Base-by-base conservation (phyloP, 2,797 vertebrate genomes). In the Gallinago solitaria region DNA sequence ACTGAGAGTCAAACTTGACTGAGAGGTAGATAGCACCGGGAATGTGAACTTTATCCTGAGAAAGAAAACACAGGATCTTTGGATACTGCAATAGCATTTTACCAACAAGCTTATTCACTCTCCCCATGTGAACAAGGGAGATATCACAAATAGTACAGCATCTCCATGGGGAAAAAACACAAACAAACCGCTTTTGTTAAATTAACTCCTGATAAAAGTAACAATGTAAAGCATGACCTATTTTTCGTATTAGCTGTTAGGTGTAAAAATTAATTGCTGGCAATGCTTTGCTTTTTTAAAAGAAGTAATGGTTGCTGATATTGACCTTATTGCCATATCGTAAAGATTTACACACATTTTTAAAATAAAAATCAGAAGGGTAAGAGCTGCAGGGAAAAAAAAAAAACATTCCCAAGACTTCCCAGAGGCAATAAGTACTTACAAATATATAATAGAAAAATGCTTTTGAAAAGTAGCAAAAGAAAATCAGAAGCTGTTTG, bases 1-100 rank as follows among this genome's bases (percentile, higher is more conserved):
- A 99, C 96, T 98, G 99, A 1, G 99, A 97, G 92, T 99, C 99
- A 67, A 99, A 99, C 83, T 99, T 99, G 86, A 99, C 96, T 0
- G 99, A 99, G 97, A 99, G 98, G 98, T 99, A 99, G 97, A 99
- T 99, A 67, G 99, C 99, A 43, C 99, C 99, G 0, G 99, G 99
- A 96, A 99, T 99, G 97, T 99, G 99, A 83, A 99, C 99, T 97
- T 99, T 99, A 95, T 99, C 99, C 99, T 99, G 73, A 60, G 80
- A 43, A 91, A 88, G 7, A 43, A 91, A 91, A 79, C 25, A 93
- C 17, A 76, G 5, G 0, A 70, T 30, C 33, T 77, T 43, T 12
- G 50, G 15, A 54, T 27, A 33, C 45, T 32, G 47, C 12, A 37
- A 63, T 7, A 6, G 43, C 25, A 1, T 0, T 21, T 9, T 3